phyloP scores from a whole-genome alignment of 2,797 vertebrate species.

The Myotis findleyi region DNA sequence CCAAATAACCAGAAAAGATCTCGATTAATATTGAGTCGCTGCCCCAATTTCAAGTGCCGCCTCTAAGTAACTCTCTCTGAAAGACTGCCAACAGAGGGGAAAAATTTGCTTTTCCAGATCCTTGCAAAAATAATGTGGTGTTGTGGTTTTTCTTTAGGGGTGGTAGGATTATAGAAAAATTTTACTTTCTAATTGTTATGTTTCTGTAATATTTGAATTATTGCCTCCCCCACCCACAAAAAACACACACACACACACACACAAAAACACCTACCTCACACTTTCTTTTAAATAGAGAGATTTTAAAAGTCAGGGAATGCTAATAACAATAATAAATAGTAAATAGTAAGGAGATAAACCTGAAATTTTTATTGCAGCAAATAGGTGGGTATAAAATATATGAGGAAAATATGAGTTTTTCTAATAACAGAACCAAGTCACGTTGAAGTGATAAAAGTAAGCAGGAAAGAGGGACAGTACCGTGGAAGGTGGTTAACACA shows the following conservation, averaged over 20 bases:
- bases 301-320: slow-evolving; percentile 24
- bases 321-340: background rate
- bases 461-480: background rate
- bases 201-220: slow-evolving; percentile 44
- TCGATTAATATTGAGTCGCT: background rate
- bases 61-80: slow-evolving; percentile 40
- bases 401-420: background rate
- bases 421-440: background rate
- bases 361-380: background rate
- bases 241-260: no score
- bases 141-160: background rate
- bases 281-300: background rate
- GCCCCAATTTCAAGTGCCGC: background rate
- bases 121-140: background rate
- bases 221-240: background rate
- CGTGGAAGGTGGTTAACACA: background rate
- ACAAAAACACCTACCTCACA: background rate
- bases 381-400: background rate
- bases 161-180: background rate
- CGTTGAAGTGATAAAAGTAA: background rate
- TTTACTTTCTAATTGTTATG: slow-evolving; percentile 1
- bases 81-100: background rate
- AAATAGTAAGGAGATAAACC: background rate
- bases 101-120: slow-evolving; percentile 31
- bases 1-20: background rate